phyloP scores from a whole-genome alignment of 2,113 vertebrate genomes.

The Bettongia penicillata region DNA sequence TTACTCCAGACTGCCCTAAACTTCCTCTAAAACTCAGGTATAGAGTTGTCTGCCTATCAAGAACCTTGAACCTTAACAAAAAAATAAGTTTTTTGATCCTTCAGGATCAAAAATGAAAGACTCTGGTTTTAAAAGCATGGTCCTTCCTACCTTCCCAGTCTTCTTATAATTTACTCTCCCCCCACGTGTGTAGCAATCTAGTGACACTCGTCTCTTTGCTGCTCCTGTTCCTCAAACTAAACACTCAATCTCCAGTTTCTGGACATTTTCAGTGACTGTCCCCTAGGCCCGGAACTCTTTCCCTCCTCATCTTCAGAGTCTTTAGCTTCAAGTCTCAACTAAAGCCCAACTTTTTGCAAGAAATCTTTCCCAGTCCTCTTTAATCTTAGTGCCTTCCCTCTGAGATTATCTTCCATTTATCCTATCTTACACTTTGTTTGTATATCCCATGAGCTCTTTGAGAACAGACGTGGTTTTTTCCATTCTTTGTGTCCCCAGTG shows the following conservation, averaged over 20 bases:
- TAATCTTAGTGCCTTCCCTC: background rate
- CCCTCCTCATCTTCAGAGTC: background rate
- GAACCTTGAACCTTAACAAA: background rate
- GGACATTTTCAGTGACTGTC: background rate
- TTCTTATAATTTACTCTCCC: no score
- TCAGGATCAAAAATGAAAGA: background rate
- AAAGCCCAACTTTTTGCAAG: background rate
- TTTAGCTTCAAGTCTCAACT: background rate
- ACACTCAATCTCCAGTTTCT: background rate
- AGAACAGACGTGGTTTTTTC: background rate
- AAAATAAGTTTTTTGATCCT: background rate
- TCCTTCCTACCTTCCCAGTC: background rate
- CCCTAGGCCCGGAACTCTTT: background rate
- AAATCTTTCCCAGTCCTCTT: background rate
- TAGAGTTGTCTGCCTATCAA: background rate
- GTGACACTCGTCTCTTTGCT: background rate
- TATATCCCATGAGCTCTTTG: background rate
- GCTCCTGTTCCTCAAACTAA: background rate
- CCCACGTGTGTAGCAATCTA: no score
- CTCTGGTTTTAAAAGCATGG: no score
- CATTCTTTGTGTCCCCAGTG: background rate
- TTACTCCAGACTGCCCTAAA: background rate
- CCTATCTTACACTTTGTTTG: background rate
- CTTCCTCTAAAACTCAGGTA: background rate
- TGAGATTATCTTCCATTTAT: background rate